These are phyloP conservation scores for Nesoenas mayeri DNA, from an alignment of 2,113 vertebrate species.

Conservation along the genomic window DNA sequence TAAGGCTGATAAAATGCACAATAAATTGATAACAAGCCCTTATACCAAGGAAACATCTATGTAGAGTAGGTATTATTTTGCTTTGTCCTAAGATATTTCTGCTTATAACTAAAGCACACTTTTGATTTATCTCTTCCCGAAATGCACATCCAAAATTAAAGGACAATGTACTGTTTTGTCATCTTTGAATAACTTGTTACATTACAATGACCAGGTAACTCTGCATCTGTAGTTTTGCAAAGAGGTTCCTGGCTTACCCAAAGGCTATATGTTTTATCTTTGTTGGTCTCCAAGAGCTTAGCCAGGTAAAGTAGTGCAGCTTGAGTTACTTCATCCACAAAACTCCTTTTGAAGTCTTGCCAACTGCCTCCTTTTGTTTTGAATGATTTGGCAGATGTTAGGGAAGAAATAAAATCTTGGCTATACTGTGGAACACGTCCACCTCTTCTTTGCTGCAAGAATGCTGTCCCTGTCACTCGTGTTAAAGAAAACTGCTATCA, in stretches of 20 bases:
- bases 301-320: slow-evolving; percentile 2
- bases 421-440: neutral
- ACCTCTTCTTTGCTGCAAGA: neutral
- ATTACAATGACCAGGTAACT: neutral
- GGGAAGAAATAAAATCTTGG: neutral
- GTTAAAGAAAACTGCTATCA: neutral
- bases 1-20: neutral
- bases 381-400: neutral
- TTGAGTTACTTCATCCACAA: slow-evolving; percentile 32
- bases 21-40: neutral
- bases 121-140: neutral
- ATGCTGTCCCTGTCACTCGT: neutral
- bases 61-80: neutral
- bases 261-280: slow-evolving; percentile 21
- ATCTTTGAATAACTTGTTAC: neutral
- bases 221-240: slow-evolving; percentile 19
- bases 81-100: neutral
- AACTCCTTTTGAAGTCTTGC: slow-evolving; percentile 26
- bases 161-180: neutral
- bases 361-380: slow-evolving; percentile 14
- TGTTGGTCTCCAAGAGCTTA: slow-evolving; percentile 12
- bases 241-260: neutral
- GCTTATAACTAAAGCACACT: neutral
- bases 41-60: neutral
- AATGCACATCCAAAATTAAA: neutral